Base-by-base conservation (phyloP, 2,888 invertebrate genomes). In the Scaptomyza tumidula region DNA sequence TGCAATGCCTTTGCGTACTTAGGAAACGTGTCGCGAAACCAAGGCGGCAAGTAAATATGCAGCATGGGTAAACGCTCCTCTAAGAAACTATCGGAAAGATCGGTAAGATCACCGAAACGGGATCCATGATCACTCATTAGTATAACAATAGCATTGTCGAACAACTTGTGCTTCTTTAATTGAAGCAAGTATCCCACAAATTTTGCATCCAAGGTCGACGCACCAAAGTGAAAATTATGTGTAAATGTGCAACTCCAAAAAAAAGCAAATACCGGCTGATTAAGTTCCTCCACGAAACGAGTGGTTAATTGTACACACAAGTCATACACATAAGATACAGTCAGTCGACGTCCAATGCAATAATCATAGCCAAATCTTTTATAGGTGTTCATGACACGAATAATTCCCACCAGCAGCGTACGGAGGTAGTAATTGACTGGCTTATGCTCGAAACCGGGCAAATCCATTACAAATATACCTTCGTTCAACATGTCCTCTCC, bases 371-470 rank as follows among this genome's bases (percentile, higher is more conserved):
- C 71, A 16, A 62, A 60, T 49, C 56, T 49, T 0, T 9, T 6
- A 11, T 41, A 64, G 0, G 0, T 29, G 0, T 27, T 9, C 52
- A 82, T 44, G 1, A 93, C 91, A 33, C 92, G 92, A 89, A 95
- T 95, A 0, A 94, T 93, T 9, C 95, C 95, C 13, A 94, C 75
- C 69, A 95, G 93, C 71, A 96, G 94, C 0, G 96, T 95, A 44
- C 95, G 93, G 62, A 96, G 93, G 75, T 96, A 97, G 86, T 96
- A 96, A 89, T 97, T 96, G 0, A 96, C 95, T 0, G 97, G 97
- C 1, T 94, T 93, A 1, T 93, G 90, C 3, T 92, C 91, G 85
- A 97, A 97, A 1, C 56, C 70, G 6, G 19, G 6, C 7, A 31
- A 7, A n/a, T 33, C n/a, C 5, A 7, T 6, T 10, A 11, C 7